These are phyloP conservation scores for Turnix velox DNA, from an alignment of 2,113 vertebrate genomes.

Conservation along the genomic window DNA sequence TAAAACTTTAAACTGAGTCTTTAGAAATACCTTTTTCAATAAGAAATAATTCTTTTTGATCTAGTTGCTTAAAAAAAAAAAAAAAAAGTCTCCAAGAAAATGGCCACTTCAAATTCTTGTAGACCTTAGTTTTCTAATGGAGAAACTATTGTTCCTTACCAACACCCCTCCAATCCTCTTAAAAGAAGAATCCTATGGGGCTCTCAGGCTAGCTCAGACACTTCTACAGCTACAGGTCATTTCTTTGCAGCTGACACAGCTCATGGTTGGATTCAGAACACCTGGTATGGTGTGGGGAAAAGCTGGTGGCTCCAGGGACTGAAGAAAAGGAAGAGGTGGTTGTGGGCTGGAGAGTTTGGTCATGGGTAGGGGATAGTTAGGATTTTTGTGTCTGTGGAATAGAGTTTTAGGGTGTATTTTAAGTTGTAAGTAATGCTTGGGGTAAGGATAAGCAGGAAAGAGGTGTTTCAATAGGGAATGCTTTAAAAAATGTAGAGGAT, in stretches of 20 bases:
- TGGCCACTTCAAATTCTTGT: neutral
- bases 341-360: rapidly evolving
- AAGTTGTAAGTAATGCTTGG: rapidly evolving
- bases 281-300: neutral
- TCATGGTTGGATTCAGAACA: neutral
- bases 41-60: too few species aligned
- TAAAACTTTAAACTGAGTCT: neutral
- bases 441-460: rapidly evolving
- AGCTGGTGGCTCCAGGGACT: rapidly evolving
- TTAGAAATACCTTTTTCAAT: rapidly evolving
- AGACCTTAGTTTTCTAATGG: neutral
- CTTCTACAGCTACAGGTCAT: constrained; percentile 63
- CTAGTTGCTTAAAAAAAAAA: too few species aligned
- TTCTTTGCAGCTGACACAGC: constrained; percentile 11
- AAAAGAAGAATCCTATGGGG: constrained; percentile 8
- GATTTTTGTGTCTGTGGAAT: rapidly evolving
- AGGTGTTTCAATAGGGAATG: rapidly evolving
- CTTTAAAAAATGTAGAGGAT: neutral
- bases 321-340: rapidly evolving
- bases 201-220: constrained; percentile 3
- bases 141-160: neutral
- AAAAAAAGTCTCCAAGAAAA: neutral
- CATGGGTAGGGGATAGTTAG: rapidly evolving
- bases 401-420: too few species aligned
- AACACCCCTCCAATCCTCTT: constrained; percentile 69